A percentile compares a stretch with the other conserved stretches of the same genome.
Evolutionary conservation across 2,113 vertebrate genomes (phyloP).

Genomic region (Ceuthmochares aereus): DNA sequence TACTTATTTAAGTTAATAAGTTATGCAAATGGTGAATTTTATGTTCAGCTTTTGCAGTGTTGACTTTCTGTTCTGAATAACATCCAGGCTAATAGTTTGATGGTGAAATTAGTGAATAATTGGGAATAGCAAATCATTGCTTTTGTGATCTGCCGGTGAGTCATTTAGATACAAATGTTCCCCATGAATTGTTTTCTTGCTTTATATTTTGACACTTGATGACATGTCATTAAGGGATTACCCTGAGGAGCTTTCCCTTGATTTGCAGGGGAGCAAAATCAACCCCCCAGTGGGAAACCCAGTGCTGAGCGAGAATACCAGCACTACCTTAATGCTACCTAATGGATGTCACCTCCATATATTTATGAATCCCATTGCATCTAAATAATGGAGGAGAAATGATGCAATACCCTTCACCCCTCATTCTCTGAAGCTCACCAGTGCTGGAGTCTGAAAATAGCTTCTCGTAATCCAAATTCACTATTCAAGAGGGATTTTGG

Average conservation of each 20-base stretch:
- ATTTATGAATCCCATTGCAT: constrained; percentile 48
- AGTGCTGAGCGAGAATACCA: not conserved
- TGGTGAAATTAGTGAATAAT: constrained; percentile 44
- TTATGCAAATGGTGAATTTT: constrained; percentile 47
- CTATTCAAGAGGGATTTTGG: not conserved
- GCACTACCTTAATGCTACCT: constrained; percentile 40
- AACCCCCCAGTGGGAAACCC: not conserved
- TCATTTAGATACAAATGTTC: constrained; percentile 11
- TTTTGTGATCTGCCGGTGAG: constrained; percentile 13
- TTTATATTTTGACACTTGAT: constrained; percentile 30
- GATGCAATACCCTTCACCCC: not conserved
- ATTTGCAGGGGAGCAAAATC: constrained; percentile 3
- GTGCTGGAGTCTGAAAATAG: not conserved
- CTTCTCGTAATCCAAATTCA: not conserved
- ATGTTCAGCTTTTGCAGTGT: not conserved
- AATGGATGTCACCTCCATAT: not conserved
- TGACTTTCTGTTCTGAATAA: constrained; percentile 33
- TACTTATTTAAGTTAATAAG: constrained; percentile 48
- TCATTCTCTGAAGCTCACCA: not conserved
- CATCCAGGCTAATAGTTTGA: constrained; percentile 8
- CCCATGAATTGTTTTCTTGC: not conserved
- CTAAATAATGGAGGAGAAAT: constrained; percentile 49
- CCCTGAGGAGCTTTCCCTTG: not conserved
- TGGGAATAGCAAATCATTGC: constrained; percentile 4
- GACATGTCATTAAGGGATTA: constrained; percentile 15